Base-by-base conservation (phyloP, 2,113 vertebrate genomes). In the Chionis minor region DNA sequence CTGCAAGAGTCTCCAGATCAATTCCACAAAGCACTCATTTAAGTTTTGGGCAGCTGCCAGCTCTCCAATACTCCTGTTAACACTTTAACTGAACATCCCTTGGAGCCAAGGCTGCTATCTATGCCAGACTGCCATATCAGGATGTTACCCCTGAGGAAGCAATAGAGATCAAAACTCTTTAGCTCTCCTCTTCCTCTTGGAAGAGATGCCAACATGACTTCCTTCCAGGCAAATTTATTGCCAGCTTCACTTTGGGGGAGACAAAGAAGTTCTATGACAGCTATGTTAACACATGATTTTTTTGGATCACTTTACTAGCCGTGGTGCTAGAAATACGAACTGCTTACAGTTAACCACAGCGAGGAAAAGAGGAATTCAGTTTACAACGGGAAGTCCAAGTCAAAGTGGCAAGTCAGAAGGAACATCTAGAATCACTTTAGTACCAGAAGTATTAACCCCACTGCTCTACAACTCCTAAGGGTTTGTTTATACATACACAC, bases 251-350 rank as follows among this genome's bases (percentile, higher is more conserved):
- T 74, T 56, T 54, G 33, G 28, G 32, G 63, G 38, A 92, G 81
- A 94, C 49, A 95, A 92, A 92, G 30, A n/a, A 91, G 32, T 56
- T 75, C 81, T 56, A 13, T 26, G 44, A 96, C 51, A 95, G 67
- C 23, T 91, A 69, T 21, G 44, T 56, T 75, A 90, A 75, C 49
- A 71, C 21, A 18, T 8, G 5, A 14, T 20, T 54, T 81, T 81
- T 95, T 56, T 78, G 6, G 5, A 86, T 79, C 35, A 9, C 54
- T 92, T 86, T 61, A 49, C 69, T 56, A 94, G 49, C 56, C 15
- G 35, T 7, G 18, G 63, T 17, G 74, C 59, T 56, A 27, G 88
- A 81, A 93, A 74, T 27, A 84, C 14, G 44, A 75, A 51, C 22
- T 23, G 24, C 33, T 94, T 47, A 78, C 47, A 91, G 59, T 22